Evolutionary conservation across 2,888 invertebrate species (phyloP).

Genomic region (Acronicta alni): DNA sequence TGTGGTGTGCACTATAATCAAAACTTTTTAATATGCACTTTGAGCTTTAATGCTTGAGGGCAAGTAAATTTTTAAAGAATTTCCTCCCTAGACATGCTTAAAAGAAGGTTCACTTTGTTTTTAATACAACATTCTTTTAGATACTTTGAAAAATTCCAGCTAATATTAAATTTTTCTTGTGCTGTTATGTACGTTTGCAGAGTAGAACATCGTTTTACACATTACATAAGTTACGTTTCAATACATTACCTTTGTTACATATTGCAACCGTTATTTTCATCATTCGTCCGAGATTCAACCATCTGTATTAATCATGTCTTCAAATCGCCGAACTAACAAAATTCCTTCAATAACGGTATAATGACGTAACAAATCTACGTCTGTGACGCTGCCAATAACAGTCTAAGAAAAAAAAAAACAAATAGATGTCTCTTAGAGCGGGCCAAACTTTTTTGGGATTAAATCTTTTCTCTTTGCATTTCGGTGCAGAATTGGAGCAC

Average conservation of each 20-base stretch:
- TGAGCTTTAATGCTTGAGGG: constrained; percentile 39
- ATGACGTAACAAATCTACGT: constrained; percentile 33
- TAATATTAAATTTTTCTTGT: not conserved
- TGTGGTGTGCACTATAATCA: constrained; percentile 29
- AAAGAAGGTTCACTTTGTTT: constrained; percentile 16
- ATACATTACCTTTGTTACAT: constrained; percentile 34
- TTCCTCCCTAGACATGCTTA: constrained; percentile 9
- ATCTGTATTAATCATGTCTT: constrained; percentile 25
- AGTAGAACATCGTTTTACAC: not conserved
- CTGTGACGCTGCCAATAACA: constrained; percentile 30
- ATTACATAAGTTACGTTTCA: constrained; percentile 10
- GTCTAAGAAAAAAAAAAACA: constrained; percentile 9
- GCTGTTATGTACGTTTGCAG: not conserved
- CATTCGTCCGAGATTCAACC: constrained; percentile 18
- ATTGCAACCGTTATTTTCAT: constrained; percentile 24
- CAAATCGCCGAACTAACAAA: constrained; percentile 30
- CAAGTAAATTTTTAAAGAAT: constrained; percentile 31
- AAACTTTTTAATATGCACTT: constrained; percentile 36
- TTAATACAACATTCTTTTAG: constrained; percentile 5
- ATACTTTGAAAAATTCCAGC: not conserved
- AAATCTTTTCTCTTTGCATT: constrained; percentile 77
- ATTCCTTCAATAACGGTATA: constrained; percentile 40
- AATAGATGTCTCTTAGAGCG: constrained; percentile 22
- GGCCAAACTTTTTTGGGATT: constrained; percentile 58
- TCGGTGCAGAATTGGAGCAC: constrained; percentile 75